Evolutionary conservation across 2,797 vertebrate species (phyloP), one percentile per base, ranked within the genome.

Genomic region (Helostoma temminkii): DNA sequence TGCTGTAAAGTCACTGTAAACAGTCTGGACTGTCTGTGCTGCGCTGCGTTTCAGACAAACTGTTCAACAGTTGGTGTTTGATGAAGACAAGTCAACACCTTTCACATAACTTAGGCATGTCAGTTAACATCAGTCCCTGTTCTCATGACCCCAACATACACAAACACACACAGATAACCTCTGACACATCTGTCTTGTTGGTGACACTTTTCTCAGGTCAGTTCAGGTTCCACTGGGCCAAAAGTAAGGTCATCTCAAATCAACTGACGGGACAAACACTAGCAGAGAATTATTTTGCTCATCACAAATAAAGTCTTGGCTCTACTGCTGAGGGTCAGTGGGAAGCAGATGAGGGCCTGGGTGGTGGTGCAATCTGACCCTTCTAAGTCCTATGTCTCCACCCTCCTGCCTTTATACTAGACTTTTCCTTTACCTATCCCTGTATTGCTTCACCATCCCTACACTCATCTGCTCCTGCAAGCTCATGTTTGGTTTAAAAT

Each of bases 111-210:
- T 15, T 36, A 56, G 64, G 19, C 50, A 5, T 37, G n/a, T 49
- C 42, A 55, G 49, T 26, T 49, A 60, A 47, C 24, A 2, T 32
- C 36, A 19, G 36, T 24, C 48, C 26, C 48, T 61, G 56, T 42
- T 46, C 48, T 28, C 32, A n/a, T 48, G 63, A 48, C 49, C 49
- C 34, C 50, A 22, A 36, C 14, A 45, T 15, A 28, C 15, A 32
- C 46, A 50, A 28, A 71, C 34, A 54, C 16, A 22, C 24, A 16
- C 11, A 68, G 48, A 69, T 65, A 62, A 60, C 60, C 60, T 52
- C 50, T 52, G 59, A 70, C 65, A 41, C 55, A 64, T 73, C 60
- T 15, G 6, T 69, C 75, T 37, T 59, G 14, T 63, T 37, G 21
- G 39, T 54, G 63, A 52, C 68, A 57, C 30, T 15, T 58, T 41